Base-by-base conservation (phyloP, 2,888 invertebrate species). In the Drosophila borealis region DNA sequence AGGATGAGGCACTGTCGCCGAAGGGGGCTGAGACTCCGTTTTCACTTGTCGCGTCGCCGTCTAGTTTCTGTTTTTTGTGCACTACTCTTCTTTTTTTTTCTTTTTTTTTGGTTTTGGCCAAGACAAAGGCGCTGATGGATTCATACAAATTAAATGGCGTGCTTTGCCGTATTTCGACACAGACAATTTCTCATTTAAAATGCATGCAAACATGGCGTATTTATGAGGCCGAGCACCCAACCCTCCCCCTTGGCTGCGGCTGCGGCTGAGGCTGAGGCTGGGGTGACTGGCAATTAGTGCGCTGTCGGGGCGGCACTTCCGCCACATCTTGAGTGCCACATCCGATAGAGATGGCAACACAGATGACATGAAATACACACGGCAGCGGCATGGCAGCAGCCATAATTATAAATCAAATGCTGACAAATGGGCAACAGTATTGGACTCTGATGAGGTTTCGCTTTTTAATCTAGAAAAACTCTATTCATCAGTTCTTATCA, bases 61-160 rank as follows among this genome's bases (percentile, higher is more conserved):
- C 84, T 78, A 67, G 48, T 48, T 45, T 34, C 17, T 37, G 5
- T 29, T 55, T 50, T 62, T 13, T 36, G 13, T 36, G 13, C 4
- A 10, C 53, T 36, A 10, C 3, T 34, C 45, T 17, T n/a, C 1
- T 25, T 54, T 39, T 57, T 19, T 34, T 45, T 62, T 25, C 56
- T 45, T 51, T 49, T 67, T 67, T 65, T 63, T 13, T 17, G 10
- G 19, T 49, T 54, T 48, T 51, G 56, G 61, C 62, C 68, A 78
- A 81, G 81, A 81, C 81, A 76, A 88, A 89, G 83, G 74, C 72
- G 66, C 77, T 89, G 90, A 89, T 81, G 89, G 86, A 89, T 89
- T 90, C 89, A 88, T 85, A 78, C 74, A 73, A 84, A 88, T 84
- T 83, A 84, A 89, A 89, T 80, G 74, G 63, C 74, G 55, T 74